Conservation (phyloP, 2,797 vertebrate species). For the Sphenodon punctatus region DNA sequence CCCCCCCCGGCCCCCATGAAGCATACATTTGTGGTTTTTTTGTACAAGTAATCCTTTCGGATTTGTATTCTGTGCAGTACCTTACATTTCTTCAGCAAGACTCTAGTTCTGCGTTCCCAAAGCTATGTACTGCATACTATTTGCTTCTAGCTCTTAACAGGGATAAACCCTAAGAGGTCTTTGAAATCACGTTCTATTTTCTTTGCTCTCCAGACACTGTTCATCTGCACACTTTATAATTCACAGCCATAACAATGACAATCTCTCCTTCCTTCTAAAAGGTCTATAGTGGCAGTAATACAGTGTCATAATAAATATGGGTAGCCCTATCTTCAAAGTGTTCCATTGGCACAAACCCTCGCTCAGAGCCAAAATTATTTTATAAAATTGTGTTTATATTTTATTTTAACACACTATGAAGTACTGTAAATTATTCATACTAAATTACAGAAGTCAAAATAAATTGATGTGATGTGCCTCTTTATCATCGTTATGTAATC, state of each 20-base stretch:
- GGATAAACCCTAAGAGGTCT: background rate
- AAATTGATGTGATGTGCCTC: background rate
- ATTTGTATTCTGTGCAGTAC: background rate
- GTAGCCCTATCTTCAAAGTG: background rate
- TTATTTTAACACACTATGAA: background rate
- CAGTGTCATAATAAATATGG: background rate
- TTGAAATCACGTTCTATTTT: background rate
- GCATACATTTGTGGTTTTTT: background rate
- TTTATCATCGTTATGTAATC: background rate
- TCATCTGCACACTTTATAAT: too few species aligned
- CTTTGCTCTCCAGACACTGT: too few species aligned
- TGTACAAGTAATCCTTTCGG: background rate
- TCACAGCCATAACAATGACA: background rate
- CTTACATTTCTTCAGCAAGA: background rate
- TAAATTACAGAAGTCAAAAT: background rate
- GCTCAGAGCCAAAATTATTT: background rate
- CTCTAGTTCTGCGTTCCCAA: background rate
- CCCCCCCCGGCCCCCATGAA: background rate
- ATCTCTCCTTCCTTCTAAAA: too few species aligned
- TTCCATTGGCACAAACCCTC: background rate
- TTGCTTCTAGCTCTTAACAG: background rate
- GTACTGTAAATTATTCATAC: background rate
- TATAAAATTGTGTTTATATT: background rate
- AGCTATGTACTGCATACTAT: too few species aligned
- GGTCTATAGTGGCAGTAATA: background rate